Base-by-base conservation (phyloP, 2,113 vertebrate species). In the Opisthocomus hoazin region DNA sequence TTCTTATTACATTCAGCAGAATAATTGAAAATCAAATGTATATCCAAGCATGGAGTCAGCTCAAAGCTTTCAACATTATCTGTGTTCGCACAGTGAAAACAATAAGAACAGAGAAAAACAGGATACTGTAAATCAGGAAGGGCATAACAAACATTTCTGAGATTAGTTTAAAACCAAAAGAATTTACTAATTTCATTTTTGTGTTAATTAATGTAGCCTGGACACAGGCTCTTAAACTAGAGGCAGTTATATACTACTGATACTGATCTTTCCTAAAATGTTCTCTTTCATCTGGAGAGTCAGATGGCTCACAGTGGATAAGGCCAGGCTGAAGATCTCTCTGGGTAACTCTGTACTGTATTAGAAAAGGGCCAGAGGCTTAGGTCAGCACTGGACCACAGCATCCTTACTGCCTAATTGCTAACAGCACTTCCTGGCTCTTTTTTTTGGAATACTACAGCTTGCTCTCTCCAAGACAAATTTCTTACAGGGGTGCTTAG, bases 401-500 rank as follows among this genome's bases (percentile, higher is more conserved):
- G 43, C 56, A 91, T 48, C 51, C 27, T 87, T 64, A 64, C 46
- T 56, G 19, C 34, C 56, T 94, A 94, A 94, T 84, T 89, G 48
- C 87, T 94, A 89, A 82, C 86, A 94, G 76, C 57, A 75, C 19
- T 95, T 84, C 69, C 73, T 92, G 83, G 32, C 36, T 94, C 43
- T 63, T 37, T 37, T 15, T 34, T 78, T 78, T 84, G 20, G 51
- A 96, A 70, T 43, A 36, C 39, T 87, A 15, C 32, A 78, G 56
- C 51, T 92, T 81, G 51, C 6, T 84, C 23, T 81, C n/a, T 94
- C 93, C 93, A 95, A 95, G 74, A 94, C 48, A 94, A 96, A 92
- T 91, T 87, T 87, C 77, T 82, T 82, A 20, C 65, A 89, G 87
- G 56, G 53, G 66, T 85, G 53, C 61, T 51, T 84, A 75, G 23